Conservation (phyloP, 1,140 invertebrate species). For the Dinoponera quadriceps region DNA sequence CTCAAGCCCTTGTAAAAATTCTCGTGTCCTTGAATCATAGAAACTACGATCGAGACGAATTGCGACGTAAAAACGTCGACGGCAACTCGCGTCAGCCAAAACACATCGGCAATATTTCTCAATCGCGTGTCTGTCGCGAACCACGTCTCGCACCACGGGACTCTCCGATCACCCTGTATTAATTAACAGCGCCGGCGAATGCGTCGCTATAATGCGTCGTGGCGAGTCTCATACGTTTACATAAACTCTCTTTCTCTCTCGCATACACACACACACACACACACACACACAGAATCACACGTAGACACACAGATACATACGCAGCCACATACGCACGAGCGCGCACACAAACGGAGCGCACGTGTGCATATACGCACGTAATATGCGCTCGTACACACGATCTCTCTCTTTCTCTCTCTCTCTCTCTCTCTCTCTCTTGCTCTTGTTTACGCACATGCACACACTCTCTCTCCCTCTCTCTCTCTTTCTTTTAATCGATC, state of each 20-base stretch:
- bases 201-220: constrained; percentile 22
- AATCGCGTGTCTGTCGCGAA: constrained; percentile 20
- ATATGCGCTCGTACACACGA: neutral
- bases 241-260: no score
- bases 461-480: neutral
- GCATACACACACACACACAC: no score
- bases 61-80: constrained; percentile 33
- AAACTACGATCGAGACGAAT: constrained; percentile 35
- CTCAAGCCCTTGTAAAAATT: no score
- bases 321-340: no score
- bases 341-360: no score
- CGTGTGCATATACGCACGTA: neutral
- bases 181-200: constrained; percentile 34
- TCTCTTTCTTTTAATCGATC: constrained; percentile 34
- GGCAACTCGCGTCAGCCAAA: neutral
- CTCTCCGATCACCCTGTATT: constrained; percentile 60
- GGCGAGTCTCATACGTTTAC: constrained; percentile 29
- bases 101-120: constrained; percentile 15
- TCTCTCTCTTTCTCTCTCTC: neutral
- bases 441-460: neutral
- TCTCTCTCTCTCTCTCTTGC: constrained; percentile 11
- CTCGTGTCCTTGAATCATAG: constrained; percentile 15
- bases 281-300: no score
- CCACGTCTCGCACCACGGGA: constrained; percentile 11
- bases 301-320: no score